These are phyloP conservation scores for Drosophila burlai DNA, from an alignment of 1,140 invertebrate genomes.

Conservation along the genomic window DNA sequence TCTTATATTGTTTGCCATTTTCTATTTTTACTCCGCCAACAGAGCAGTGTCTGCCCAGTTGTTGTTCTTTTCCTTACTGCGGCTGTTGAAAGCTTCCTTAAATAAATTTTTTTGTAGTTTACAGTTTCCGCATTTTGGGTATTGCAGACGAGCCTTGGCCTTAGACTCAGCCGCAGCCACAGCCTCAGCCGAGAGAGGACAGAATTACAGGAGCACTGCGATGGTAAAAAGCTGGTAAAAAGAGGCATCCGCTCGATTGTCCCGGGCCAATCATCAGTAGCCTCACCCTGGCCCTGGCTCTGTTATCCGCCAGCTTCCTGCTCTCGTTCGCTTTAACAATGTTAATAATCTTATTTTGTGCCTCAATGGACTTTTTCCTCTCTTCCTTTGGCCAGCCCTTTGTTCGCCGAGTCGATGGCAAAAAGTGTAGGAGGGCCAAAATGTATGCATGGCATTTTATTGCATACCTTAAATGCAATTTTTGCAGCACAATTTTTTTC, in stretches of 20 bases:
- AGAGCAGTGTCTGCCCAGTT: conserved; percentile 17
- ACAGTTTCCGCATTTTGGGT: conserved; percentile 71
- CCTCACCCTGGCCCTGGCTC: conserved; percentile 2
- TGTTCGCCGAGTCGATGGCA: conserved; percentile 32
- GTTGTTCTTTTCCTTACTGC: conserved; percentile 21
- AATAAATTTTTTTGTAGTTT: conserved; percentile 73
- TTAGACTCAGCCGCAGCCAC: background rate
- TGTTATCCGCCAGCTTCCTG: conserved; percentile 40
- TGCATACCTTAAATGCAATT: conserved; percentile 79
- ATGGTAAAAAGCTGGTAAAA: conserved; percentile 24
- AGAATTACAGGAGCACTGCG: conserved; percentile 18
- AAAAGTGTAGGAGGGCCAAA: conserved; percentile 45
- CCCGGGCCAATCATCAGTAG: conserved; percentile 60
- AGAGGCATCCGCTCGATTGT: conserved; percentile 40
- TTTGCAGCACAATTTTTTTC: conserved; percentile 56
- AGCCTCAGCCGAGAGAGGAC: background rate
- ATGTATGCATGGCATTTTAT: conserved; percentile 73
- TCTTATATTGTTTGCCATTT: conserved; percentile 81
- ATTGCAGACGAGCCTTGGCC: conserved; percentile 8
- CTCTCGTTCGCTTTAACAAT: conserved; percentile 77
- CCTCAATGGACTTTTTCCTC: conserved; percentile 63
- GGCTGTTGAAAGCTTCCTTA: conserved; percentile 59
- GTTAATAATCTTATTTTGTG: conserved; percentile 83
- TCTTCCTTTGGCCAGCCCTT: conserved; percentile 29
- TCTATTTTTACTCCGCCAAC: conserved; percentile 54